Conservation (phyloP, 2,888 invertebrate genomes). For the Stictocephala bisonia region DNA sequence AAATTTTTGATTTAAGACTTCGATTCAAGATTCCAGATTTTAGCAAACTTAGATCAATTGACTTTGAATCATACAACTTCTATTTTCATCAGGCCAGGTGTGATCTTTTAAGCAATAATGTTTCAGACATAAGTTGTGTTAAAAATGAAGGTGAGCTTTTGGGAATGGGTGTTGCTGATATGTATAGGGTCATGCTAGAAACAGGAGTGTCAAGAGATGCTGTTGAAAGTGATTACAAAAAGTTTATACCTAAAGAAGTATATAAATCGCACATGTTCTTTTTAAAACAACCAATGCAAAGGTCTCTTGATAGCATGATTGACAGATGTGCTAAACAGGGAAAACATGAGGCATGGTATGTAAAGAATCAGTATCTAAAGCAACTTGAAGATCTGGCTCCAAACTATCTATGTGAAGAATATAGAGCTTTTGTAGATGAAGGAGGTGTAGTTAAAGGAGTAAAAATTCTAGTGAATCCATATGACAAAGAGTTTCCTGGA, state of each 20-base stretch:
- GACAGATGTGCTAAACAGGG: slow-evolving; percentile 62
- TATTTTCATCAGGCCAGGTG: slow-evolving; percentile 86
- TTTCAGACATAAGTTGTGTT: slow-evolving; percentile 83
- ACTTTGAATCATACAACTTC: slow-evolving; percentile 83
- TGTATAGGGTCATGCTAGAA: slow-evolving; percentile 86
- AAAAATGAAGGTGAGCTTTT: slow-evolving; percentile 81
- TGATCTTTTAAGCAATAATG: slow-evolving; percentile 83
- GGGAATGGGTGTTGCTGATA: slow-evolving; percentile 88
- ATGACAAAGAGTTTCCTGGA: slow-evolving; percentile 74
- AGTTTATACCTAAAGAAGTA: slow-evolving; percentile 84
- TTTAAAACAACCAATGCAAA: slow-evolving; percentile 79
- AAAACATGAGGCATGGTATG: slow-evolving; percentile 73
- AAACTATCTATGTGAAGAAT: slow-evolving; percentile 83
- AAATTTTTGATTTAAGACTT: slow-evolving; percentile 77
- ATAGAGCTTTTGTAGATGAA: slow-evolving; percentile 74
- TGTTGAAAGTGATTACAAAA: slow-evolving; percentile 82
- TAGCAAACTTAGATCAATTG: slow-evolving; percentile 73
- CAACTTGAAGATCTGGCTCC: slow-evolving; percentile 84
- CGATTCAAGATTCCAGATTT: slow-evolving; percentile 80
- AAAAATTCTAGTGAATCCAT: slow-evolving; percentile 73
- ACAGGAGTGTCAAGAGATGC: slow-evolving; percentile 74
- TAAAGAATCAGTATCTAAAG: slow-evolving; percentile 84
- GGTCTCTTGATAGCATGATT: slow-evolving; percentile 71
- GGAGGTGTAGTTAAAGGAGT: slow-evolving; percentile 93
- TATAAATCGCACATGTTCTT: slow-evolving; percentile 80